Evolutionary conservation across 1,140 invertebrate species (phyloP).

Genomic region (Drosophila serrata): DNA sequence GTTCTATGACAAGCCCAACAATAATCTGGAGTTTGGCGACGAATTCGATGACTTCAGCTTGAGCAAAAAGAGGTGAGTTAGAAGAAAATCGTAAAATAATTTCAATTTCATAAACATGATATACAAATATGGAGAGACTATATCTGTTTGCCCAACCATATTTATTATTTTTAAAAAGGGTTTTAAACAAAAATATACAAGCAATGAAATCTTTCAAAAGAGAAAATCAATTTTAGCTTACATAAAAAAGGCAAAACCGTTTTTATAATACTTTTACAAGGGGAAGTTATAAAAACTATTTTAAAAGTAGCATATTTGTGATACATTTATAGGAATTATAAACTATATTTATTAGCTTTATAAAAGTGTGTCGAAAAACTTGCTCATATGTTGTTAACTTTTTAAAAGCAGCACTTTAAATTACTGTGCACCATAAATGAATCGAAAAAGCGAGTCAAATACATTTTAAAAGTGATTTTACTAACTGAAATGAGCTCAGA

Average conservation of each 20-base stretch:
- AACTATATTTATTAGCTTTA: no score
- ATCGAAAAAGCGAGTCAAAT: background rate
- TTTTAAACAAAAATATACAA: background rate
- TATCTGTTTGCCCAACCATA: background rate
- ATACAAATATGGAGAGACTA: background rate
- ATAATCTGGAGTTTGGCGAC: conserved; percentile 76
- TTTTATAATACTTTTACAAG: background rate
- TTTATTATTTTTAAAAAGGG: background rate
- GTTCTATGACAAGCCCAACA: conserved; percentile 86
- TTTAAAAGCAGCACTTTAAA: background rate
- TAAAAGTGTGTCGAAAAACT: background rate
- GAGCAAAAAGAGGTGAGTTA: conserved; percentile 75
- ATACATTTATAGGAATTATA: background rate
- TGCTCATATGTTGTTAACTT: no score
- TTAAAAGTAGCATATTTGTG: background rate
- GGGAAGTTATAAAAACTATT: background rate
- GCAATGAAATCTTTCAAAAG: background rate
- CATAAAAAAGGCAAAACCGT: background rate
- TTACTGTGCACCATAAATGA: background rate
- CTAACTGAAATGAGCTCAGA: background rate
- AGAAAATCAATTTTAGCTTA: background rate
- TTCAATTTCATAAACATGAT: background rate
- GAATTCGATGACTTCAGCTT: conserved; percentile 75
- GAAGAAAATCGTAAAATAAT: background rate
- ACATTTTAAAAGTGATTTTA: background rate